Evolutionary conservation across 2,888 invertebrate species (phyloP), one percentile per base, ranked within the genome.

Genomic region (Chrysotoxum bicinctum): DNA sequence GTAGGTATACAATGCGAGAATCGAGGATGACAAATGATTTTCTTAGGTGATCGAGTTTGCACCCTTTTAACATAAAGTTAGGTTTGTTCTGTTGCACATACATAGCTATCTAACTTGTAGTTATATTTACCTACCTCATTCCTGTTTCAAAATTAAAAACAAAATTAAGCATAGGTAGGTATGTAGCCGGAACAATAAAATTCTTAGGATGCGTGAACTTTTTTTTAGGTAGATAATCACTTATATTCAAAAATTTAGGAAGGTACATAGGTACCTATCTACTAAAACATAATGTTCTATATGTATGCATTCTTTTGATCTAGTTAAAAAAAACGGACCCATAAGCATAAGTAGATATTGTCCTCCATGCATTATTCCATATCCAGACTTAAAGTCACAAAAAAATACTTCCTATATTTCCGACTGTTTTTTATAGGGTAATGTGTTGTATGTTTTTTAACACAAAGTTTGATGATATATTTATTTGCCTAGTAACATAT

Each of bases 341-440:
- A 35, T 50, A 50, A 7, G 5, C 21, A 43, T 40, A 30, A 23
- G 66, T 37, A 10, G 8, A 32, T 76, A 56, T 72, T 72, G 76
- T 80, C 52, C 76, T 79, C 35, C 19, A 1, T 52, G 70, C 68
- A 76, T 62, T 68, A 77, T 85, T 81, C 81, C 4, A 50, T 50
- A 50, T 45, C 48, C 66, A 77, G 43, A 85, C 68, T 19, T 9
- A 69, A 85, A 77, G 77, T 56, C 81, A 77, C 56, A 58, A 40
- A 68, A 69, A 75, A 58, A 48, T 85, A 85, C 76, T 81, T 85
- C 85, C 85, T 76, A 81, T 73, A 72, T 80, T 19, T 35, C 16
- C 9, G 21, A 14, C 7, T n/a, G 0, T 14, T 16, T 2, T 35
- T 48, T 6, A 32, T 85, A 85, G 76, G 85, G 81, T 76, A 56